phyloP scores from a whole-genome alignment of 2,888 invertebrate genomes.

The Clostera curtula region DNA sequence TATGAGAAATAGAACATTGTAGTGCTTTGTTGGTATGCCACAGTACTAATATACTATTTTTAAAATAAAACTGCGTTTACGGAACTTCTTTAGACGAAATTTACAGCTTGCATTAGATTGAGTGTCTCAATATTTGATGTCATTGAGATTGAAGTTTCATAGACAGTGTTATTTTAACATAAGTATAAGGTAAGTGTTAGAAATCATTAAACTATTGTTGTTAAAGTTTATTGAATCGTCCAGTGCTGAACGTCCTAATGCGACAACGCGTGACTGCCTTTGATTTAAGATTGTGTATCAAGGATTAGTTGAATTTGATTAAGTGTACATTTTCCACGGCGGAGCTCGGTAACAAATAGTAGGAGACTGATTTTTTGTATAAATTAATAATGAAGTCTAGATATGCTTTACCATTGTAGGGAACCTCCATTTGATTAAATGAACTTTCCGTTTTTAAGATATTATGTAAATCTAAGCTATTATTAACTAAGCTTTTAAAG shows the following conservation, averaged over 20 bases:
- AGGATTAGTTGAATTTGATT: conserved; percentile 32
- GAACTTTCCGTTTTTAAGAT: conserved; percentile 30
- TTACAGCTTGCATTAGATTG: too few relatives aligned
- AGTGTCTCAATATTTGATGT: too few relatives aligned
- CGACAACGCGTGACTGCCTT: conserved; percentile 43
- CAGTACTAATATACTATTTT: too few relatives aligned
- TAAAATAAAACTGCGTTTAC: too few relatives aligned
- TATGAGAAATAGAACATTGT: conserved; percentile 21
- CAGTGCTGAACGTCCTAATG: conserved; percentile 51
- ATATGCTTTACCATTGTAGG: conserved; percentile 61
- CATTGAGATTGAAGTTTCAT: too few relatives aligned
- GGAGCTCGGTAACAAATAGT: conserved; percentile 64
- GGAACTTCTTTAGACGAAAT: too few relatives aligned
- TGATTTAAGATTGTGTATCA: conserved; percentile 30
- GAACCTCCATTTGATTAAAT: conserved; percentile 39
- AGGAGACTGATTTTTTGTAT: conserved; percentile 74
- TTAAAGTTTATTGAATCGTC: conserved; percentile 49
- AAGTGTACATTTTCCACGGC: conserved; percentile 37
- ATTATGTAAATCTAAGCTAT: conserved; percentile 38
- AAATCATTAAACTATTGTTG: conserved; percentile 27
- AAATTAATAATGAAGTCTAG: conserved; percentile 54
- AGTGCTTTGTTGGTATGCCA: conserved; percentile 30
- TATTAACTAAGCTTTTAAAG: conserved; percentile 31
- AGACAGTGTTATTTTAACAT: too few relatives aligned
- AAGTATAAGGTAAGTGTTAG: too few relatives aligned